Base-by-base conservation (phyloP, 2,888 invertebrate genomes). In the Pediacus dermestoides region DNA sequence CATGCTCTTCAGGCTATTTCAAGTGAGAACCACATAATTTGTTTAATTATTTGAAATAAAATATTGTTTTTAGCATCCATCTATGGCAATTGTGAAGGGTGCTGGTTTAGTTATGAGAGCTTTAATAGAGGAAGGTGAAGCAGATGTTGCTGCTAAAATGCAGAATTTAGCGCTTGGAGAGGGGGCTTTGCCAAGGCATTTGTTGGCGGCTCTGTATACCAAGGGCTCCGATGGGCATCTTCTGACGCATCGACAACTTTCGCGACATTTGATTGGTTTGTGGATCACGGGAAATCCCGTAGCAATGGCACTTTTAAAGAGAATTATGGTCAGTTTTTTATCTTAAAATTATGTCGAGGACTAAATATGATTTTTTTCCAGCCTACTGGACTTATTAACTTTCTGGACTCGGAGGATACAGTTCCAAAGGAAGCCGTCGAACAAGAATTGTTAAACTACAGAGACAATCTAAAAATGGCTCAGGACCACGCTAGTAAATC, bases 31-130 rank as follows among this genome's bases (percentile, higher is more conserved):
- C 14, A 7, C 11, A 2, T n/a, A 11, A 16, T 30, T n/a, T 30
- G 16, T 30, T 25, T n/a, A 25, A 9, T 25, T 25, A 25, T 4
- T 25, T 25, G 10, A 11, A 2, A 37, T 22, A 16, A 37, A 32
- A 34, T 13, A 13, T 12, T 33, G 7, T 35, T 32, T 44, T 33
- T 74, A 91, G 83, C 95, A 96, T 74, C 94, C 94, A 1, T 97
- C 96, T 2, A 79, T 96, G 76, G 96, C 99, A 1, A 92, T 99
- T 46, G 92, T 99, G 1, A 97, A 99, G 72, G 97, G 97, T 22
- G 97, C 97, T 0, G 97, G 99, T 0, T 74, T 99, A 35, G 90
- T 99, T 30, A 89, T 97, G 85, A 82, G 96, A 46, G 97, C 99
- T 11, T 80, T 99, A 15, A 95, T 99, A 36, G 99, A 99, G 71